Conservation (phyloP, 2,797 vertebrate species). For the Onychomys leucogaster region DNA sequence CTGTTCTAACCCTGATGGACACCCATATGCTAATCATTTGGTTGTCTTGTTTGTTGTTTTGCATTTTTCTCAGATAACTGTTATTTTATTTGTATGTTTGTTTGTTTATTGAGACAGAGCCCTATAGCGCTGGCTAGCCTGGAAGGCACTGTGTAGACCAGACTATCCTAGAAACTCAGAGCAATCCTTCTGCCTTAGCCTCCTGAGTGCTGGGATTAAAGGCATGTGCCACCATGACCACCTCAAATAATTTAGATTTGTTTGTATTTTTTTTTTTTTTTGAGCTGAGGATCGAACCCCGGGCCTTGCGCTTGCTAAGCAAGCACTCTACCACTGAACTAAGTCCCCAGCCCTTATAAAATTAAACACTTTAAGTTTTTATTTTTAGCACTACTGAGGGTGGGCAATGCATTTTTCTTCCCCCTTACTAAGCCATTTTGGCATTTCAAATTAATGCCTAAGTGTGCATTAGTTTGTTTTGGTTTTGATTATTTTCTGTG, state of each 20-base stretch:
- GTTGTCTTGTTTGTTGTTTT: background rate
- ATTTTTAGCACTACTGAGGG: background rate
- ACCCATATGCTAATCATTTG: background rate
- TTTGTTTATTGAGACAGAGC: background rate
- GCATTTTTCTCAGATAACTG: background rate
- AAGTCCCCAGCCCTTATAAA: too few relatives aligned
- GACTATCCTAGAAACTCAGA: background rate
- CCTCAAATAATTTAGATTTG: background rate
- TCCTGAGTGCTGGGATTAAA: background rate
- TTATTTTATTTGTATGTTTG: background rate
- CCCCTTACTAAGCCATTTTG: background rate
- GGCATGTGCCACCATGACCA: background rate
- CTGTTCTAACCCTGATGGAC: background rate
- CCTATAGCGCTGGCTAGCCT: background rate
- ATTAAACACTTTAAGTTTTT: background rate
- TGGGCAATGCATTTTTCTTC: background rate
- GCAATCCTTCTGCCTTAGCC: background rate
- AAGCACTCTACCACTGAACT: too few relatives aligned
- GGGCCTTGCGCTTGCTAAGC: too few relatives aligned
- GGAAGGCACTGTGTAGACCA: background rate
- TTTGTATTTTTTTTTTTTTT: too few relatives aligned
- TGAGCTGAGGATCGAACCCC: too few relatives aligned
- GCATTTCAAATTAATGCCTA: background rate
- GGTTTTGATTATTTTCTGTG: background rate
- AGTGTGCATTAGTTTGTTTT: background rate